phyloP scores from a whole-genome alignment of 23 tunicate genomes.

The Oikopleura albicans region DNA sequence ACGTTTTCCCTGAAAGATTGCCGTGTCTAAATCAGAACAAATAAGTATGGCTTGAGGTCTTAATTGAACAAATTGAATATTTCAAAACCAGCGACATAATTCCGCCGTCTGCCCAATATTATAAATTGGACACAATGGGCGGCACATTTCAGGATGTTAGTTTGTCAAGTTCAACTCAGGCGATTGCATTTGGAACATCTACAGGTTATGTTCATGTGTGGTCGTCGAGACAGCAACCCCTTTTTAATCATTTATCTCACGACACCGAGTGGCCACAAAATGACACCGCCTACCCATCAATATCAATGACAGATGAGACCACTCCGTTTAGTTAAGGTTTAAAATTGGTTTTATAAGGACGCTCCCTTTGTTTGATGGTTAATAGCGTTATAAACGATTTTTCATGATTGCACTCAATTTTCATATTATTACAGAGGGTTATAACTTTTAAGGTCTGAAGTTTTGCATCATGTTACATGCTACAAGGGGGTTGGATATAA shows the following conservation, averaged over 20 bases:
- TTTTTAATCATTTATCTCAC: slow-evolving; percentile 40
- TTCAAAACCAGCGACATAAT: slow-evolving; percentile 58
- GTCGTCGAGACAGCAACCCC: slow-evolving; percentile 22
- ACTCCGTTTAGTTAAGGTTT: background rate
- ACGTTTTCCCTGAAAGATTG: no score
- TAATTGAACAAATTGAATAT: no score
- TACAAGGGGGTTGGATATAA: no score
- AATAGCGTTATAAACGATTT: no score
- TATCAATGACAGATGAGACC: slow-evolving; percentile 4
- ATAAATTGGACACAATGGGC: slow-evolving; percentile 43
- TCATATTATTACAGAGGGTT: no score
- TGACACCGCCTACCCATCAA: background rate
- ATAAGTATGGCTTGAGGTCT: no score
- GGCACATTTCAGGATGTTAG: slow-evolving; percentile 32
- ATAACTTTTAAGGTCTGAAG: no score
- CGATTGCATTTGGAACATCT: slow-evolving; percentile 57
- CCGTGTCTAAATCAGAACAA: no score
- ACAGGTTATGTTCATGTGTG: slow-evolving; percentile 18
- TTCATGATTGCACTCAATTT: no score
- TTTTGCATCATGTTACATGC: no score
- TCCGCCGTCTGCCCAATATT: slow-evolving; percentile 65
- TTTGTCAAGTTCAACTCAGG: slow-evolving; percentile 45
- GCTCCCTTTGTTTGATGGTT: no score
- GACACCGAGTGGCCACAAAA: slow-evolving; percentile 19
- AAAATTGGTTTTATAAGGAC: no score